These are phyloP conservation scores for Motacilla alba DNA, from an alignment of 2,113 vertebrate genomes.

Conservation along the genomic window DNA sequence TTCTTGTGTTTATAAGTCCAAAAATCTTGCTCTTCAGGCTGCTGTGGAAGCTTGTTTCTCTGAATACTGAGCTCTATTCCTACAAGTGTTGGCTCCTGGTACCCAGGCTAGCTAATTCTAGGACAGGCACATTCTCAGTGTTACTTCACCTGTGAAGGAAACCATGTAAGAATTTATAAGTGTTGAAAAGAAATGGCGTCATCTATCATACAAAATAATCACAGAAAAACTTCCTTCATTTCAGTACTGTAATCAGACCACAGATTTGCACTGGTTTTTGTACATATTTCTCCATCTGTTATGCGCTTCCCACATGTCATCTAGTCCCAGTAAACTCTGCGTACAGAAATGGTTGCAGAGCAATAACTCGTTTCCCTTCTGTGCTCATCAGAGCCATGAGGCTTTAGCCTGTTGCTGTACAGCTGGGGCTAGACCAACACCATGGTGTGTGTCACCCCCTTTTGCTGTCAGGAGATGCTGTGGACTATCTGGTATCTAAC, in stretches of 20 bases:
- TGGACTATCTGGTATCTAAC: not conserved
- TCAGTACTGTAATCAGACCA: not conserved
- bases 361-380: not conserved
- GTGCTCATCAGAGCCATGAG: not conserved
- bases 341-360: not conserved
- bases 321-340: not conserved
- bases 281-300: not conserved
- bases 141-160: not conserved
- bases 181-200: not conserved
- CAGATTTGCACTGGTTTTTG: not conserved
- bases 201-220: not conserved
- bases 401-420: not conserved
- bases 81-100: not conserved
- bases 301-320: not conserved
- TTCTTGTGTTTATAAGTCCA: not conserved
- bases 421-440: not conserved
- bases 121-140: not conserved
- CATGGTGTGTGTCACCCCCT: not conserved
- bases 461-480: not conserved
- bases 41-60: not conserved
- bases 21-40: not conserved
- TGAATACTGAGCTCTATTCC: rapidly evolving
- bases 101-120: not conserved
- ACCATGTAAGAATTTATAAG: not conserved
- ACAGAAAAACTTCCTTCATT: not conserved